These are phyloP conservation scores for Scotopteryx bipunctaria DNA, from an alignment of 2,888 invertebrate genomes.

Conservation along the genomic window DNA sequence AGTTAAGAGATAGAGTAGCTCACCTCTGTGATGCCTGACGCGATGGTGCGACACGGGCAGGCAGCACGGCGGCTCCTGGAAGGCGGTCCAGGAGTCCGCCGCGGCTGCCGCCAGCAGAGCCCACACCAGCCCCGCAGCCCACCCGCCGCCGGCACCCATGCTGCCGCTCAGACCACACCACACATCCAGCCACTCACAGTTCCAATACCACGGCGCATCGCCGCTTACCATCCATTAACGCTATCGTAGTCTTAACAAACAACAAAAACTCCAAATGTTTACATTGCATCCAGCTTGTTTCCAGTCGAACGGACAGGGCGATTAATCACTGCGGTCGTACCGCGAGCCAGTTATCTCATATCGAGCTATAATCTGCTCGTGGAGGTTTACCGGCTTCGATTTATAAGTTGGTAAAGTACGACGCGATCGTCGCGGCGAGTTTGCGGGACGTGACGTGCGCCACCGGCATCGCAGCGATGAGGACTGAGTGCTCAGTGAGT, in stretches of 20 bases:
- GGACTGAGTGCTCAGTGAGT: conserved; percentile 54
- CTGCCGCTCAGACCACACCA: conserved; percentile 32
- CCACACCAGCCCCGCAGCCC: conserved; percentile 65
- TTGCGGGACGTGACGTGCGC: conserved; percentile 63
- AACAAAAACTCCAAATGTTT: conserved; percentile 72
- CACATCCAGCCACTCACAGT: conserved; percentile 60
- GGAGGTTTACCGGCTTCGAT: conserved; percentile 70
- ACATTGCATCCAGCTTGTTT: conserved; percentile 69
- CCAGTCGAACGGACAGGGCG: conserved; percentile 59
- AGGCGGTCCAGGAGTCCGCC: conserved; percentile 86
- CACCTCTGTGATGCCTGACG: conserved; percentile 86
- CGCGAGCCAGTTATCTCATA: conserved; percentile 71
- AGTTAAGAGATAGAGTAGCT: too few relatives aligned
- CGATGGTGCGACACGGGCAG: conserved; percentile 83
- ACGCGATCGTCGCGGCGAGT: conserved; percentile 68
- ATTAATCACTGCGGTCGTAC: conserved; percentile 68
- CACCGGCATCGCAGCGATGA: conserved; percentile 71
- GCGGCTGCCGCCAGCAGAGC: conserved; percentile 72
- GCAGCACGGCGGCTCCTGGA: conserved; percentile 86
- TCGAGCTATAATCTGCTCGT: conserved; percentile 73
- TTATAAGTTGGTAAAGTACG: conserved; percentile 72
- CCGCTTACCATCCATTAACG: conserved; percentile 51
- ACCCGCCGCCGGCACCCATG: conserved; percentile 59
- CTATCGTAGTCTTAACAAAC: conserved; percentile 63
- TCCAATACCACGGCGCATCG: conserved; percentile 45